phyloP scores from a whole-genome alignment of 2,888 invertebrate genomes.

The Antitype chi region DNA sequence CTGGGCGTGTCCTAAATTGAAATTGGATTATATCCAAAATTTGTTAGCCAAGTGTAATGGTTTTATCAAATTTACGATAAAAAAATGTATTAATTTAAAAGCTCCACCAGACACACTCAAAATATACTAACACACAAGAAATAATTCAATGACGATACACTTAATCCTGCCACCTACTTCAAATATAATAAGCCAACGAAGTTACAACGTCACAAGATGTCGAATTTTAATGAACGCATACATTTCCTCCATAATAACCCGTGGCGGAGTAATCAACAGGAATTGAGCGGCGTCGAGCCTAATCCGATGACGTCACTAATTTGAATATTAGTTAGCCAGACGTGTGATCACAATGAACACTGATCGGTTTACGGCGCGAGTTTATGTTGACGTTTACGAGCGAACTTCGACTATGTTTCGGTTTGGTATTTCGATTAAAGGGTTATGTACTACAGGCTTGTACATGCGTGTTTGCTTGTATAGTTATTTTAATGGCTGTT shows the following conservation, averaged over 20 bases:
- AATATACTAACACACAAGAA: background rate
- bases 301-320: constrained; percentile 76
- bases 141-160: constrained; percentile 8
- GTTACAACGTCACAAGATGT: constrained; percentile 52
- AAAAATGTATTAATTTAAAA: no score
- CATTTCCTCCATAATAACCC: constrained; percentile 43
- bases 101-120: no score
- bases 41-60: no score
- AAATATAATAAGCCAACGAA: constrained; percentile 21
- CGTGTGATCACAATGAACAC: constrained; percentile 68
- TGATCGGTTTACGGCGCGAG: constrained; percentile 57
- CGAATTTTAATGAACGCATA: constrained; percentile 53
- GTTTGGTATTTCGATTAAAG: constrained; percentile 67
- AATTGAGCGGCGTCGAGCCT: constrained; percentile 67
- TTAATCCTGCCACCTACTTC: constrained; percentile 10
- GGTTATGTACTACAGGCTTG: constrained; percentile 48
- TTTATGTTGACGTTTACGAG: constrained; percentile 72
- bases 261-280: constrained; percentile 69
- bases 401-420: constrained; percentile 69
- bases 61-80: background rate
- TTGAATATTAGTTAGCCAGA: constrained; percentile 73
- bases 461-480: constrained; percentile 21
- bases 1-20: background rate
- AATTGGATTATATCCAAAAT: background rate
- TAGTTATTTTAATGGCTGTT: constrained; percentile 37